Evolutionary conservation across 2,888 invertebrate genomes (phyloP).

Genomic region (Pseudanteris insignis): DNA sequence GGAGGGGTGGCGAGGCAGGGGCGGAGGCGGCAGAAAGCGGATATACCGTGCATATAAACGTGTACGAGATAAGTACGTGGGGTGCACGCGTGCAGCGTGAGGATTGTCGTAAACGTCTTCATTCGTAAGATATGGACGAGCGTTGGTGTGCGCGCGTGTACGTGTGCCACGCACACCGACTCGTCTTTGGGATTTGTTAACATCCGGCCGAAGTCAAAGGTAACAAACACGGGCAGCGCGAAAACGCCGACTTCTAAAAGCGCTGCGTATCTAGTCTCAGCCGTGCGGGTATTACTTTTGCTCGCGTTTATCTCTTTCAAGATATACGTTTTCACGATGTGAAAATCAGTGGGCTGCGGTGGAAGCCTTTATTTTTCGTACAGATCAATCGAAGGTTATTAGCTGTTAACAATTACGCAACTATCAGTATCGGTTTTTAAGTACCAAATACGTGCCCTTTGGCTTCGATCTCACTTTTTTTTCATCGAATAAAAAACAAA

Average conservation of each 20-base stretch:
- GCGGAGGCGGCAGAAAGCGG: conserved; percentile 45
- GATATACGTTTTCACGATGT: conserved; percentile 9
- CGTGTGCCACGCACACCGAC: conserved; percentile 49
- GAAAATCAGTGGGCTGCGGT: too few relatives aligned
- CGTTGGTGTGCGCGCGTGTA: conserved; percentile 56
- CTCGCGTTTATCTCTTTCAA: conserved; percentile 10
- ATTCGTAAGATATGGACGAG: conserved; percentile 65
- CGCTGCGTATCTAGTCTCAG: background rate
- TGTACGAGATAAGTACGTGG: conserved; percentile 48
- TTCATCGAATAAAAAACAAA: too few relatives aligned
- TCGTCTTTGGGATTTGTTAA: conserved; percentile 46
- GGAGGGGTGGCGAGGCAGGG: conserved; percentile 13
- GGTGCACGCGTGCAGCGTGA: conserved; percentile 51
- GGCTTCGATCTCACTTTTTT: too few relatives aligned
- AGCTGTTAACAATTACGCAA: too few relatives aligned
- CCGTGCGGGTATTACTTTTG: background rate
- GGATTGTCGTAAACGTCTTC: conserved; percentile 66
- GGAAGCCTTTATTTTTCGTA: too few relatives aligned
- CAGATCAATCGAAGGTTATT: too few relatives aligned
- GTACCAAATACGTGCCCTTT: too few relatives aligned
- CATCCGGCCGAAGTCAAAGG: conserved; percentile 39
- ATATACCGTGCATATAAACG: conserved; percentile 46
- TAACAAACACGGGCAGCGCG: conserved; percentile 23
- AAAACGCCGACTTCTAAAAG: conserved; percentile 15
- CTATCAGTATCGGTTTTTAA: too few relatives aligned